Conservation (phyloP, 2,888 invertebrate genomes). For the Zaprionus obscuricornis region DNA sequence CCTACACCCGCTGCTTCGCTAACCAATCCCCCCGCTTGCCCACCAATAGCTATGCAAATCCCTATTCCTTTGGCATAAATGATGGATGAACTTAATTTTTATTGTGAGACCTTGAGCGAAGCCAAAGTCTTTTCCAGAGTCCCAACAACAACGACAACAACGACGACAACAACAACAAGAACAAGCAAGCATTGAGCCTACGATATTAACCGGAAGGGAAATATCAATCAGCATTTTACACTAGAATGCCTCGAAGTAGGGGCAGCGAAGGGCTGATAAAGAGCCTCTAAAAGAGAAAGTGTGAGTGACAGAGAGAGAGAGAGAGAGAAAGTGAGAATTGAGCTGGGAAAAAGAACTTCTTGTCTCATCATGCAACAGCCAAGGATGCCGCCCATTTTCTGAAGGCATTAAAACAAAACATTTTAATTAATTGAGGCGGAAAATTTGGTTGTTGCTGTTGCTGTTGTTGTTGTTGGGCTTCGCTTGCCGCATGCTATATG, state of each 20-base stretch:
- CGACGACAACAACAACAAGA: constrained; percentile 7
- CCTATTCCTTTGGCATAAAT: constrained; percentile 49
- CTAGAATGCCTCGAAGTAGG: constrained; percentile 46
- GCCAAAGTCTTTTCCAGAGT: constrained; percentile 33
- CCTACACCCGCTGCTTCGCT: no score
- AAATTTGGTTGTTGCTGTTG: constrained; percentile 52
- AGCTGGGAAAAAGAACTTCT: constrained; percentile 14
- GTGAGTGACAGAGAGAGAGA: no score
- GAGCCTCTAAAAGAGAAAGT: not conserved
- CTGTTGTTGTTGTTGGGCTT: constrained; percentile 17
- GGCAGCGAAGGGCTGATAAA: not conserved
- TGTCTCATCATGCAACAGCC: constrained; percentile 16
- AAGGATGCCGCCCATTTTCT: not conserved
- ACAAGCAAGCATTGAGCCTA: constrained; percentile 28
- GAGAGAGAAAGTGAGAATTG: no score
- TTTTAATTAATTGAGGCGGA: constrained; percentile 74
- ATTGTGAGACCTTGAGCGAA: constrained; percentile 66
- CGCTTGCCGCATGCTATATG: constrained; percentile 20
- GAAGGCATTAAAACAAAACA: constrained; percentile 66
- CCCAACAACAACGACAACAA: constrained; percentile 20
- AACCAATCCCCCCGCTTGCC: no score
- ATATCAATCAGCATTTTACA: constrained; percentile 75
- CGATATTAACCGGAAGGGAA: constrained; percentile 69
- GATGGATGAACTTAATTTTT: constrained; percentile 77
- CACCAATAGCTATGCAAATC: no score